Base-by-base conservation (phyloP, 2,797 vertebrate genomes). In the Siniperca scherzeri region DNA sequence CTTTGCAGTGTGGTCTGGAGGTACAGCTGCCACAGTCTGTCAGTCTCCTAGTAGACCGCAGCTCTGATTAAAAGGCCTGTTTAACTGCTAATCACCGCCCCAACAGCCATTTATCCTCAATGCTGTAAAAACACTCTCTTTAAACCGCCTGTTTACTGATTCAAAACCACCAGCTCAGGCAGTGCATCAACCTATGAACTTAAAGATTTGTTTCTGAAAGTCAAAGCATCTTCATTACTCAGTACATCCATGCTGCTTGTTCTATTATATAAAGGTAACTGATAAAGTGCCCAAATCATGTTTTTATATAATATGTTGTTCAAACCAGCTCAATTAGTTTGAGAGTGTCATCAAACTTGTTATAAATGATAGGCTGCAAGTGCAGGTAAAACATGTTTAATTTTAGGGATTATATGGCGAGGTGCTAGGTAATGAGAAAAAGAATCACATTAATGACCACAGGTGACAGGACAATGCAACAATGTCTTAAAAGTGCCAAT, bases 61-160 rank as follows among this genome's bases (percentile, higher is more conserved):
- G 67, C 84, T 66, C 82, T 89, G 88, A 91, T 93, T 90, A 87
- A 90, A 92, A 91, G 66, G 68, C 71, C 74, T 50, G 60, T 75
- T 81, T 61, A 86, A 78, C 81, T 74, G 73, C 74, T 82, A 86
- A 89, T 90, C 86, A 87, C 84, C 66, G 75, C 30, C 22, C 86
- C 68, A 73, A 62, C 65, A 77, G 64, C 66, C 67, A 82, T 89
- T 84, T 83, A 91, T 81, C 75, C 64, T 75, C 64, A 70, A 60
- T 75, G 79, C 52, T 80, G 57, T 59, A 80, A 74, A 86, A 82
- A 72, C 67, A 74, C 70, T 61, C 6, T 56, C 77, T 73, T 57
- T 82, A 83, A 90, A 83, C 74, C 22, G 30, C 60, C 59, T 85
- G 78, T 89, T 90, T 85, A 89, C 87, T 79, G 70, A 52, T 74